Evolutionary conservation across 1,140 invertebrate genomes (phyloP).

Genomic region (Camponotus pennsylvanicus): DNA sequence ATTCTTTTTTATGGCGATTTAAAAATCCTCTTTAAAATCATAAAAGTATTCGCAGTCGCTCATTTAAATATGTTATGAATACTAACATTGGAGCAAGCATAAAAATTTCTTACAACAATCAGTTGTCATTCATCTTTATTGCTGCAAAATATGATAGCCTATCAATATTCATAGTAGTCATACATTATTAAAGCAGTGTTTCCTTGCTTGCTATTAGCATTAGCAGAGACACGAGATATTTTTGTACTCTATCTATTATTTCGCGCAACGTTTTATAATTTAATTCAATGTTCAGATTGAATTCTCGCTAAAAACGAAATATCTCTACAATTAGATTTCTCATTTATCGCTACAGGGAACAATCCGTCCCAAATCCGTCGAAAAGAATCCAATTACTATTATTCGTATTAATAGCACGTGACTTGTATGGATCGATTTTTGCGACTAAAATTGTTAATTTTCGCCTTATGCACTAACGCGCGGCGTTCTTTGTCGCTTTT

Average conservation of each 20-base stretch:
- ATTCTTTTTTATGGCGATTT: not conserved
- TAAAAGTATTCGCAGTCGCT: constrained; percentile 2
- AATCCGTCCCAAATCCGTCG: not conserved
- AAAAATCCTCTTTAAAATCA: not conserved
- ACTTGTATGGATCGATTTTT: not conserved
- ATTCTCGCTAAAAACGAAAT: not conserved
- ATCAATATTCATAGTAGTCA: not conserved
- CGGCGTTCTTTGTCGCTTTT: not conserved
- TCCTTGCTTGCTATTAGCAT: not conserved
- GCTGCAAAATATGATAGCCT: not conserved
- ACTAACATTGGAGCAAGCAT: not conserved
- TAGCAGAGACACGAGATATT: not conserved
- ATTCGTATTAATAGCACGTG: constrained; percentile 12
- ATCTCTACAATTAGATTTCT: not conserved
- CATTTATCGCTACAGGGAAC: not conserved
- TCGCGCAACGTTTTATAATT: not conserved
- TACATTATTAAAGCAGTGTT: not conserved
- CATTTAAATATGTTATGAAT: constrained; percentile 1
- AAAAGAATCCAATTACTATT: not conserved
- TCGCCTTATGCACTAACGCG: not conserved
- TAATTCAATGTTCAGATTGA: not conserved
- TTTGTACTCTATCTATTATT: not conserved
- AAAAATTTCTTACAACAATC: not conserved
- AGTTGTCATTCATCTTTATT: constrained; percentile 3
- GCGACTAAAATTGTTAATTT: constrained; percentile 37